Base-by-base conservation (phyloP, 2,888 invertebrate species). In the Laspeyria flexula region DNA sequence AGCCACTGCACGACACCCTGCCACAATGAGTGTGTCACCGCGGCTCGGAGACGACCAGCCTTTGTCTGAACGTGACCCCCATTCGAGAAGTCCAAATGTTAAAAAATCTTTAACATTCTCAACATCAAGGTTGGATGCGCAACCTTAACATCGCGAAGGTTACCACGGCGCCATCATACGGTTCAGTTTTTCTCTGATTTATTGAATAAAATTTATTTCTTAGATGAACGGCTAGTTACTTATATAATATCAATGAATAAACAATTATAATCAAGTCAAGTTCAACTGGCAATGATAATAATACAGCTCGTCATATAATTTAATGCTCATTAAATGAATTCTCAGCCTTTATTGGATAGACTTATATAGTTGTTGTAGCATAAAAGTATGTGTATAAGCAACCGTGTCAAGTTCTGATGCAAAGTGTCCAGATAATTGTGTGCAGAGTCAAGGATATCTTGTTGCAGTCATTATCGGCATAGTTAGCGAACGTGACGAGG, bases 381-480 rank as follows among this genome's bases (percentile, higher is more conserved):
- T 63, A 57, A 53, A 57, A 50, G 44, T 68, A 59, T 65, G 62
- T 60, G 58, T 58, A 68, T 66, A 70, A 61, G 72, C 76, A 85
- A 81, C 75, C 68, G 74, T 86, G 86, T 86, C 87, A 84, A 86
- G 86, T 85, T 80, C 78, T 75, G 80, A 84, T 82, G 86, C 79
- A 81, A 85, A 86, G 76, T 82, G 87, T 86, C 88, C 86, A 90
- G 87, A 86, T 90, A 86, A 89, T 88, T 83, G 84, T 82, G 84
- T 80, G 79, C 82, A 75, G 79, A 89, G 90, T 87, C 91, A 91
- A 91, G 91, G 91, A 73, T 82, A 75, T 78, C 91, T 75, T 74
- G 85, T 88, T 71, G 78, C 71, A 65, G 74, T 71, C 79, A 81
- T 80, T 81, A 85, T 57, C 69, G 62, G 65, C 69, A 71, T 68